Percentiles rank a stretch among this genome's conserved stretches.
phyloP scores from a whole-genome alignment of 2,113 vertebrate species.

The Tyrannus savana region DNA sequence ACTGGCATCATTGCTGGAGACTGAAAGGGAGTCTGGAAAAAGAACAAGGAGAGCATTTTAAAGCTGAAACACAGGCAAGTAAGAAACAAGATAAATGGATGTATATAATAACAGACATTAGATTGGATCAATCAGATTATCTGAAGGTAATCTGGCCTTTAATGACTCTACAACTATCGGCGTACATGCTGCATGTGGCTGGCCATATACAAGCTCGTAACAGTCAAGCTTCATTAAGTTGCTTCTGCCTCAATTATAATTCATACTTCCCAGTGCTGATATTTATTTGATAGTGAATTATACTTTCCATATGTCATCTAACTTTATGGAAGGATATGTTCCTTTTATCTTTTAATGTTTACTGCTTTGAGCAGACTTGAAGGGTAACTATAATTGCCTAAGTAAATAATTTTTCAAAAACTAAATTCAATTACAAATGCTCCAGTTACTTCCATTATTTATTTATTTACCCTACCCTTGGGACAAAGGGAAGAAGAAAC shows the following conservation, averaged over 20 bases:
- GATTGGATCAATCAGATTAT: background rate
- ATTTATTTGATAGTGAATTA: background rate
- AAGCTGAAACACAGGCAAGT: background rate
- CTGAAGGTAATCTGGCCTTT: background rate
- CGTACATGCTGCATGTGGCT: background rate
- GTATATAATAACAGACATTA: background rate
- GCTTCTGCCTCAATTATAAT: background rate
- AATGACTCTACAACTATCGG: background rate
- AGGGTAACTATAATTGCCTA: background rate
- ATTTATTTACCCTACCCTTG: background rate
- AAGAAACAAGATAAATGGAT: background rate
- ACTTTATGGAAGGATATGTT: background rate
- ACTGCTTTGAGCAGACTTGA: background rate
- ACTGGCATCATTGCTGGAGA: conserved; percentile 94
- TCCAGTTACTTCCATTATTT: background rate
- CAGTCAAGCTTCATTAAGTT: background rate
- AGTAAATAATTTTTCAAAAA: background rate
- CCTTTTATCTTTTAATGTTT: background rate
- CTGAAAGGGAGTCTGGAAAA: conserved; percentile 88
- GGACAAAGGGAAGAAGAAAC: background rate
- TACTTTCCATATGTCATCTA: background rate
- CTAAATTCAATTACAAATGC: background rate
- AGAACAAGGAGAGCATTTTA: background rate
- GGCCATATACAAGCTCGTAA: background rate
- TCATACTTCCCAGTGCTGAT: background rate